Percentiles rank a stretch among this genome's conserved stretches.
phyloP scores from a whole-genome alignment of 1,140 invertebrate genomes.

The Dufourea novaeangliae region DNA sequence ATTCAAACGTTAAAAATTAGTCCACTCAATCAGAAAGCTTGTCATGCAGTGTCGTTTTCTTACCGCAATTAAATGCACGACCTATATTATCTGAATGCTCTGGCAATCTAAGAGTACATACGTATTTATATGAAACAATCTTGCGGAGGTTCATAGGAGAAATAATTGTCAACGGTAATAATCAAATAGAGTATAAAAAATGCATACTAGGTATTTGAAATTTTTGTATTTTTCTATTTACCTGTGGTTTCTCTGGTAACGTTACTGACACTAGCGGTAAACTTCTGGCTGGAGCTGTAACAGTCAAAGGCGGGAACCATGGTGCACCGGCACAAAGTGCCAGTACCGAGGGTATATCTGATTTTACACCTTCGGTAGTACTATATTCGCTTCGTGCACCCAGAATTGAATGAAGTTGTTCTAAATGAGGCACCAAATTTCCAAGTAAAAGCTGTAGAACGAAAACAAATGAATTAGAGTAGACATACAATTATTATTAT shows the following conservation, averaged over 20 bases:
- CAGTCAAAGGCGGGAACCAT: slow-evolving; percentile 89
- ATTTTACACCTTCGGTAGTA: slow-evolving; percentile 67
- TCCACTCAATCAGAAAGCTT: slow-evolving; percentile 5
- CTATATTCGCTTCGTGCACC: slow-evolving; percentile 74
- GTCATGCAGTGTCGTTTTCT: slow-evolving; percentile 48
- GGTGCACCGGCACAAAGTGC: slow-evolving; percentile 78
- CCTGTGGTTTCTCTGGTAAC: slow-evolving; percentile 75
- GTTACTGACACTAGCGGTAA: slow-evolving; percentile 68
- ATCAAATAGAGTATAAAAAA: background rate
- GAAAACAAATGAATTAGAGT: slow-evolving; percentile 27
- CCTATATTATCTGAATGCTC: slow-evolving; percentile 41
- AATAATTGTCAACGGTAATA: background rate
- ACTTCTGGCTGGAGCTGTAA: slow-evolving; percentile 84
- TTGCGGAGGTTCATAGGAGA: background rate
- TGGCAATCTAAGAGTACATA: slow-evolving; percentile 54
- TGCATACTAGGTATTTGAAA: background rate
- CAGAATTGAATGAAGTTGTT: slow-evolving; percentile 78
- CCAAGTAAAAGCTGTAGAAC: slow-evolving; percentile 76
- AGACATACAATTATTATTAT: too few species aligned
- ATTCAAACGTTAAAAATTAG: slow-evolving; percentile 12
- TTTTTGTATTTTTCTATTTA: slow-evolving; percentile 30
- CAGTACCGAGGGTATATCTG: slow-evolving; percentile 75
- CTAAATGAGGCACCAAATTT: slow-evolving; percentile 77
- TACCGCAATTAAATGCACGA: slow-evolving; percentile 47
- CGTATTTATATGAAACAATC: slow-evolving; percentile 18